phyloP scores from a whole-genome alignment of 2,113 vertebrate genomes.

The Bucco capensis region DNA sequence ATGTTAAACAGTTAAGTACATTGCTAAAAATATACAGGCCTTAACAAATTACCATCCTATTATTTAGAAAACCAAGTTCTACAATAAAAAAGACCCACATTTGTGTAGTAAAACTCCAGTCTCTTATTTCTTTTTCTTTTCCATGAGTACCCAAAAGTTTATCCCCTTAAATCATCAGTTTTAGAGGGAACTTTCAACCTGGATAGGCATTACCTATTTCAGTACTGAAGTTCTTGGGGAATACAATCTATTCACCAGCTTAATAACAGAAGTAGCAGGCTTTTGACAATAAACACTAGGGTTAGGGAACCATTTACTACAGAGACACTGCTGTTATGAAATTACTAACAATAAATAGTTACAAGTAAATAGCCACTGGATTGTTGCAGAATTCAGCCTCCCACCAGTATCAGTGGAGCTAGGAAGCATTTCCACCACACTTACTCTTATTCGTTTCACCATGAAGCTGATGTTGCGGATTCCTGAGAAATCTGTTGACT shows the following conservation, averaged over 20 bases:
- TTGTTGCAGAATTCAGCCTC: not conserved
- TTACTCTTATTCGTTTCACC: constrained; percentile 96
- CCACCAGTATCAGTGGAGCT: not conserved
- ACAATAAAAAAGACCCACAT: not conserved
- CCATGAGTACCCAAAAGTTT: not conserved
- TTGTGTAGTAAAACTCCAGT: not conserved
- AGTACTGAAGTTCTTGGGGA: not conserved
- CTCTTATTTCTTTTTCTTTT: not conserved
- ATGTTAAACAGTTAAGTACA: not conserved
- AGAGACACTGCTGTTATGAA: not conserved
- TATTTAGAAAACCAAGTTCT: not conserved
- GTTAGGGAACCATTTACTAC: not conserved
- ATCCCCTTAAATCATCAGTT: not conserved
- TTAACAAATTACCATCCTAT: not conserved
- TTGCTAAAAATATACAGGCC: not conserved
- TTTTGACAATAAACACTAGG: not conserved
- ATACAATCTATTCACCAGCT: not conserved
- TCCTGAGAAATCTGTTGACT: constrained; percentile 91
- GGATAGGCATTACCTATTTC: not conserved
- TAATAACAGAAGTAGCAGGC: not conserved
- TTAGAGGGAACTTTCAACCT: not conserved
- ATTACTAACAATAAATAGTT: not conserved
- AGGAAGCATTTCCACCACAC: not conserved
- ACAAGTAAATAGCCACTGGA: not conserved
- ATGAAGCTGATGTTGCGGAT: constrained; percentile 97